Percentiles rank a stretch among this genome's conserved stretches.
Evolutionary conservation across 2,888 invertebrate genomes (phyloP).

Genomic region (Nowickia ferox): DNA sequence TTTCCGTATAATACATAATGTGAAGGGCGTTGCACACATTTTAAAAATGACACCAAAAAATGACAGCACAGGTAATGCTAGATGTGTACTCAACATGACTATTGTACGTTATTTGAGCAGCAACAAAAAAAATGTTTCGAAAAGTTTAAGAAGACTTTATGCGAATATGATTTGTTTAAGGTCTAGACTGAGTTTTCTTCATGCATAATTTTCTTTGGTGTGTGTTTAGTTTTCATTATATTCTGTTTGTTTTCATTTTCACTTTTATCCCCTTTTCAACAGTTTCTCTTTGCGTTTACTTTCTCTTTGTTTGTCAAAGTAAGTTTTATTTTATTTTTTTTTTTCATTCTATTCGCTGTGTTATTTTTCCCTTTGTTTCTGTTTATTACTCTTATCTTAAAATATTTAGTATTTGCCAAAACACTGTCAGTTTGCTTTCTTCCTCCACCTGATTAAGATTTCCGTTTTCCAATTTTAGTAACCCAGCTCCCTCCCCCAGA

Average conservation of each 20-base stretch:
- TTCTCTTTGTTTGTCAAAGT: conserved; percentile 28
- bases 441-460: conserved; percentile 41
- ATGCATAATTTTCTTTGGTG: not conserved
- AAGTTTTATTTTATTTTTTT: conserved; percentile 26
- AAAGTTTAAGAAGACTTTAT: conserved; percentile 28
- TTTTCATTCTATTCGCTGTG: conserved; percentile 30
- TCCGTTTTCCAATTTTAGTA: not conserved
- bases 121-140: not conserved
- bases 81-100: too few relatives aligned
- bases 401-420: conserved; percentile 28
- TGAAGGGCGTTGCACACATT: too few relatives aligned
- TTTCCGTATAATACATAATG: too few relatives aligned
- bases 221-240: not conserved
- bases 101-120: not conserved
- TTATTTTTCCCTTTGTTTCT: conserved; percentile 52
- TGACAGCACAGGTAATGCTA: too few relatives aligned
- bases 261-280: conserved; percentile 37
- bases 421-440: not conserved
- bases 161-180: conserved; percentile 23
- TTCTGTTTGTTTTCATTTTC: conserved; percentile 50
- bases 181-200: conserved; percentile 45
- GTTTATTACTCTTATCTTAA: conserved; percentile 53
- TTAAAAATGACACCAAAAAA: too few relatives aligned
- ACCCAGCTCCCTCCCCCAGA: not conserved
- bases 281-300: conserved; percentile 13